Evolutionary conservation across 2,113 vertebrate genomes (phyloP), one percentile per base, ranked within the genome.

Genomic region (Leptosomus discolor): DNA sequence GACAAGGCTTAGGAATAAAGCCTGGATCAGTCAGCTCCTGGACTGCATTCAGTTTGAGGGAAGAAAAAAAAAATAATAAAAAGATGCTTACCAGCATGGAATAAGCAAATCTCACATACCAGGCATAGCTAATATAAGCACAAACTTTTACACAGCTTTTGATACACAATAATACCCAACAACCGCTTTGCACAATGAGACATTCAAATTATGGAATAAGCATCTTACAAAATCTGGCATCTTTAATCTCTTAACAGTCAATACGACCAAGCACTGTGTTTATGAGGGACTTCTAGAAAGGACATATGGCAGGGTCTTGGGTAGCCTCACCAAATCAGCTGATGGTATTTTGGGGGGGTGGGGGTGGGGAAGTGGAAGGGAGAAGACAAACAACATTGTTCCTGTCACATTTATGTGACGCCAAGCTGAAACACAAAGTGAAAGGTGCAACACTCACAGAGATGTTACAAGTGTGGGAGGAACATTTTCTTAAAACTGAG

Each of bases 171-270:
- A 73, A 37, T 53, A 36, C n/a, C 46, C 60, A 34, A 45, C 26
- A 82, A 67, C 69, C 41, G 37, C n/a, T 82, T 75, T 50, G 32
- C 36, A 26, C 56, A n/a, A 15, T 8, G 19, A 90, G 60, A 68
- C 22, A 23, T 39, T 30, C 21, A 21, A 51, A 53, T 51, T 3
- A 39, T 2, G 30, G 54, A 80, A 15, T 19, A 48, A 60, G 21
- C 0, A 0, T 8, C 45, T 43, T 57, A 60, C 18, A 67, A 79
- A 41, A 63, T 0, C n/a, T 0, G 0, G 34, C 24, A 51, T 61
- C 27, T n/a, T 69, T 34, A 22, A 4, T 27, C 14, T 56, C 63
- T n/a, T 13, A 71, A 37, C 17, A 43, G 20, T 30, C 57, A 51
- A 4, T 0, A 6, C 5, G 51, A 29, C 48, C 46, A 21, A 67